Evolutionary conservation across 2,113 vertebrate genomes (phyloP).

Genomic region (Uria aalge): DNA sequence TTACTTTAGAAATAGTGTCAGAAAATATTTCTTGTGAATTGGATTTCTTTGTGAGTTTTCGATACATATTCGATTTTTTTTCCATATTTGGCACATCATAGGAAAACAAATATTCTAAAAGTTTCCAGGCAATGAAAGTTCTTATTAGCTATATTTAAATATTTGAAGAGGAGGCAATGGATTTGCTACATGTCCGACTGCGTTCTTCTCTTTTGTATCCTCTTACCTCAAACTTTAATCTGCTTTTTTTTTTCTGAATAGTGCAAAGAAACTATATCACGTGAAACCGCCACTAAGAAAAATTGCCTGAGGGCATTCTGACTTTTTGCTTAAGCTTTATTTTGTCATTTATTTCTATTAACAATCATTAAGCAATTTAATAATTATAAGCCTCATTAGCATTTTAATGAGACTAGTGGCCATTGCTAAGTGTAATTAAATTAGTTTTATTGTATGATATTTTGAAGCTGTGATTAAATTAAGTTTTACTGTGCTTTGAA

Average conservation of each 20-base stretch:
- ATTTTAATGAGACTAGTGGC: constrained; percentile 85
- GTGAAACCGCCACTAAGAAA: constrained; percentile 34
- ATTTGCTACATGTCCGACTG: not conserved
- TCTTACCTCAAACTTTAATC: not conserved
- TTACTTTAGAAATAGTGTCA: not conserved
- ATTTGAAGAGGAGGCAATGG: not conserved
- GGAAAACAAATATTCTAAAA: not conserved
- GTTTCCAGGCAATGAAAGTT: not conserved
- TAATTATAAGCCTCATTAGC: constrained; percentile 88
- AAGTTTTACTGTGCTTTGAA: constrained; percentile 77
- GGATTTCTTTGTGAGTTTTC: not conserved
- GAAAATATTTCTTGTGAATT: not conserved
- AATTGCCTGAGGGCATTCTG: constrained; percentile 72
- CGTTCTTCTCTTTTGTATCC: not conserved
- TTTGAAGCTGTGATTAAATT: constrained; percentile 82
- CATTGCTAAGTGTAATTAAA: constrained; percentile 83
- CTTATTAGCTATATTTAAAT: not conserved
- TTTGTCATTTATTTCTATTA: constrained; percentile 83
- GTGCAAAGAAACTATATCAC: not conserved
- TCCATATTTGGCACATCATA: not conserved
- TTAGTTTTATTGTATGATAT: constrained; percentile 79
- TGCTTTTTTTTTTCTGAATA: constrained; percentile 30
- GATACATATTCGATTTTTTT: not conserved
- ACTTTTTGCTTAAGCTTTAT: constrained; percentile 80
- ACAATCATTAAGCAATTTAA: constrained; percentile 82